phyloP scores from a whole-genome alignment of 2,113 vertebrate species.

The Tangachromis dhanisi region DNA sequence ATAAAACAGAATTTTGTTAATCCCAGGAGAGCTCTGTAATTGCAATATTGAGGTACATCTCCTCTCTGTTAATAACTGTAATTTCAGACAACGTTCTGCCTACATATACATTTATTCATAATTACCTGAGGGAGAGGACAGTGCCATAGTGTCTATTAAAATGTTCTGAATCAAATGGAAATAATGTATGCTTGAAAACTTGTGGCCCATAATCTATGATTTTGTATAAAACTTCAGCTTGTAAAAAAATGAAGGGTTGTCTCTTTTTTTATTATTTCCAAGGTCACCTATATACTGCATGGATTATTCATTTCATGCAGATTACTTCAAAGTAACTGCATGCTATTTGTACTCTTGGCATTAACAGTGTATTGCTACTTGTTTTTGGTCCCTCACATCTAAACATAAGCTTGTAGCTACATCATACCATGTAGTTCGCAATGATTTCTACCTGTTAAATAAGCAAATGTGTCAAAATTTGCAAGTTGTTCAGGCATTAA shows the following conservation, averaged over 20 bases:
- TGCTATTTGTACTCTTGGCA: not conserved
- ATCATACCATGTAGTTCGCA: slow-evolving; percentile 6
- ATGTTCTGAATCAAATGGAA: slow-evolving; percentile 35
- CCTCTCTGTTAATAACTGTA: slow-evolving; percentile 59
- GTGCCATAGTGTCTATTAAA: slow-evolving; percentile 50
- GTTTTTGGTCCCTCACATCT: not conserved
- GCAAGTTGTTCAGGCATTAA: slow-evolving; percentile 35
- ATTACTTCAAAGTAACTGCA: not conserved
- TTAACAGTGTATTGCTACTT: not conserved
- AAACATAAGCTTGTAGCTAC: not conserved
- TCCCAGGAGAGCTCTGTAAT: slow-evolving; percentile 60
- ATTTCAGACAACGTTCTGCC: slow-evolving; percentile 59
- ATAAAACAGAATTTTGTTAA: slow-evolving; percentile 64
- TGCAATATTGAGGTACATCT: slow-evolving; percentile 57
- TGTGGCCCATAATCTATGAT: slow-evolving; percentile 2
- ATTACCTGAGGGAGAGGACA: slow-evolving; percentile 62
- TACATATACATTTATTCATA: slow-evolving; percentile 65
- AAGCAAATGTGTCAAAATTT: slow-evolving; percentile 40
- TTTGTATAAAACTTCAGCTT: not conserved
- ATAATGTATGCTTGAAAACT: slow-evolving; percentile 17
- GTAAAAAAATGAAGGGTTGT: not conserved
- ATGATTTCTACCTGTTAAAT: slow-evolving; percentile 6
- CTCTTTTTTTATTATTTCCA: not conserved
- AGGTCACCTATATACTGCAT: not conserved
- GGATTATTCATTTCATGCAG: not conserved